phyloP scores from a whole-genome alignment of 2,888 invertebrate species.

The Therioaphis trifolii region DNA sequence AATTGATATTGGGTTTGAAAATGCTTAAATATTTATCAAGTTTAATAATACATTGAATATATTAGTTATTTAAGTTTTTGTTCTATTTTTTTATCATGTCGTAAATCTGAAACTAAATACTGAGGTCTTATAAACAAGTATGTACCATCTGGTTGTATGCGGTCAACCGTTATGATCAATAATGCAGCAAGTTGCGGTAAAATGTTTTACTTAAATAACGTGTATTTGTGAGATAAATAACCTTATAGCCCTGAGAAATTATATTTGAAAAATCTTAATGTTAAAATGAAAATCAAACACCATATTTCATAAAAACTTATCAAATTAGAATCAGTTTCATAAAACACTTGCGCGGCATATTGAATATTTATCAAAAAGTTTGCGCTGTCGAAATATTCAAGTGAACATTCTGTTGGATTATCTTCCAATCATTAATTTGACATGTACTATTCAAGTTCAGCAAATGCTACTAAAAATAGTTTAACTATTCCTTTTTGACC shows the following conservation, averaged over 20 bases:
- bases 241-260: too few relatives aligned
- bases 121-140: conserved; percentile 14
- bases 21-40: background rate
- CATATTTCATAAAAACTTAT: too few relatives aligned
- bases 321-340: background rate
- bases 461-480: conserved; percentile 36
- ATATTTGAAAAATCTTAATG: too few relatives aligned
- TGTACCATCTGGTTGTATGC: conserved; percentile 47
- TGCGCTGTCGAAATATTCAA: too few relatives aligned
- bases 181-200: conserved; percentile 58
- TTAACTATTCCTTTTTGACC: conserved; percentile 30
- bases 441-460: background rate
- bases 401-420: too few relatives aligned
- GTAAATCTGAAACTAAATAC: background rate
- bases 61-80: background rate
- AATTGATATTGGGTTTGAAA: background rate
- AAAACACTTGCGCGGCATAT: too few relatives aligned
- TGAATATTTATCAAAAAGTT: too few relatives aligned
- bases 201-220: conserved; percentile 28
- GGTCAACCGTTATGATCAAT: conserved; percentile 54
- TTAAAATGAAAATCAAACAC: too few relatives aligned
- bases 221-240: background rate
- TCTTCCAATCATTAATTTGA: conserved; percentile 9
- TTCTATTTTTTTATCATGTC: background rate
- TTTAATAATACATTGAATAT: background rate